Evolutionary conservation across 2,888 invertebrate species (phyloP).

Genomic region (Prosopocoilus inquinatus): DNA sequence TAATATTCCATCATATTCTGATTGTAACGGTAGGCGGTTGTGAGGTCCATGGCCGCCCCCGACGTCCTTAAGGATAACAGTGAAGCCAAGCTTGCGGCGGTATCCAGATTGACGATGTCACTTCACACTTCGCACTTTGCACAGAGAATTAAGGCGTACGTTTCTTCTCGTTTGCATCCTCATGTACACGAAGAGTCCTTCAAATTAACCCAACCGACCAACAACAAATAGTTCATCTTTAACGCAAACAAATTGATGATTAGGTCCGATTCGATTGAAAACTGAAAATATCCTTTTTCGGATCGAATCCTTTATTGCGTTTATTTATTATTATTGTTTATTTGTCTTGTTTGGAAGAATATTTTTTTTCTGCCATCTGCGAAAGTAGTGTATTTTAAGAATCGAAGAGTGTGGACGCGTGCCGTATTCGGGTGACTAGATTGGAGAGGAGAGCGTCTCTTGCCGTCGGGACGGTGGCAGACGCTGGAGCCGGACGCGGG

Average conservation of each 20-base stretch:
- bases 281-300: not conserved
- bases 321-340: not conserved
- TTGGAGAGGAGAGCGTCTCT: constrained; percentile 37
- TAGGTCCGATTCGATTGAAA: no score
- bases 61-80: constrained; percentile 64
- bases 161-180: no score
- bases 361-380: not conserved
- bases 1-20: constrained; percentile 99
- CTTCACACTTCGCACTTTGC: constrained; percentile 26
- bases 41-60: constrained; percentile 80
- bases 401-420: no score
- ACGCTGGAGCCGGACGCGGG: constrained; percentile 37
- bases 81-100: constrained; percentile 62
- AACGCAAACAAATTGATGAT: constrained; percentile 5
- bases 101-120: constrained; percentile 60
- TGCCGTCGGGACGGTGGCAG: constrained; percentile 42
- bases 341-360: not conserved
- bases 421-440: constrained; percentile 34
- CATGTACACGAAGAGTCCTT: no score
- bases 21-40: constrained; percentile 93
- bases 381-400: not conserved
- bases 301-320: not conserved
- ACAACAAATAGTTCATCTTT: constrained; percentile 22
- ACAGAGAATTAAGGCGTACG: not conserved
- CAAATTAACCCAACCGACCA: no score